Percentiles rank a stretch among this genome's conserved stretches.
phyloP scores from a whole-genome alignment of 2,888 invertebrate species.

The Ochropleura plecta region DNA sequence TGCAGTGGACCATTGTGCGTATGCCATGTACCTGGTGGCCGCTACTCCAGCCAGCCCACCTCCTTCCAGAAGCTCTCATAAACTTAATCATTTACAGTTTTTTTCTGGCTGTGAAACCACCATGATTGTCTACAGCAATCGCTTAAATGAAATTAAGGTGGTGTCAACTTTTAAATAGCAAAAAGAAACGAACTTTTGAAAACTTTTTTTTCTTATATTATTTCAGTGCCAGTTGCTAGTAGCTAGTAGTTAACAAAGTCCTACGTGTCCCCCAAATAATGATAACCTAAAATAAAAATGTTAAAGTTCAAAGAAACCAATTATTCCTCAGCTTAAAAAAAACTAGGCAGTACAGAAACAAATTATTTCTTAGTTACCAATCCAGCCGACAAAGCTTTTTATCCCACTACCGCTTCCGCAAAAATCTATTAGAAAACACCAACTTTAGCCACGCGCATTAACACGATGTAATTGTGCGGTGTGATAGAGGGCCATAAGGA shows the following conservation, averaged over 20 bases:
- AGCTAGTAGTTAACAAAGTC: too few species aligned
- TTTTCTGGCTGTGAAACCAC: too few species aligned
- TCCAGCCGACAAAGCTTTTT: not conserved
- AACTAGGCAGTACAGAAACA: not conserved
- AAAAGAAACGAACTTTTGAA: not conserved
- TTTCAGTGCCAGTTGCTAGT: not conserved
- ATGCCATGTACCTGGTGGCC: too few species aligned
- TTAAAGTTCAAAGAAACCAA: too few species aligned
- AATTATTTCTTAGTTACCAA: not conserved
- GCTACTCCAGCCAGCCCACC: too few species aligned
- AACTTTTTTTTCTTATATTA: not conserved
- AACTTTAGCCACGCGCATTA: slow-evolving; percentile 7
- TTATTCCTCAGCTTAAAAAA: too few species aligned
- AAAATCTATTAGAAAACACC: slow-evolving; percentile 8
- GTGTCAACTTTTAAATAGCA: too few species aligned
- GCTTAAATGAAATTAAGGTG: not conserved
- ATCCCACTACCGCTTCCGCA: not conserved
- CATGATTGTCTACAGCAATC: not conserved
- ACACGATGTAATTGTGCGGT: slow-evolving; percentile 63
- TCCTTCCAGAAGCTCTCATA: too few species aligned
- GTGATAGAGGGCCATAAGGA: slow-evolving; percentile 65
- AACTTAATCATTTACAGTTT: too few species aligned
- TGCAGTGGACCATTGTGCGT: too few species aligned
- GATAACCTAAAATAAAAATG: not conserved
- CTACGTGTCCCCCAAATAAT: not conserved